Evolutionary conservation across 2,888 invertebrate genomes (phyloP).

Genomic region (Drosophila acutilabella): DNA sequence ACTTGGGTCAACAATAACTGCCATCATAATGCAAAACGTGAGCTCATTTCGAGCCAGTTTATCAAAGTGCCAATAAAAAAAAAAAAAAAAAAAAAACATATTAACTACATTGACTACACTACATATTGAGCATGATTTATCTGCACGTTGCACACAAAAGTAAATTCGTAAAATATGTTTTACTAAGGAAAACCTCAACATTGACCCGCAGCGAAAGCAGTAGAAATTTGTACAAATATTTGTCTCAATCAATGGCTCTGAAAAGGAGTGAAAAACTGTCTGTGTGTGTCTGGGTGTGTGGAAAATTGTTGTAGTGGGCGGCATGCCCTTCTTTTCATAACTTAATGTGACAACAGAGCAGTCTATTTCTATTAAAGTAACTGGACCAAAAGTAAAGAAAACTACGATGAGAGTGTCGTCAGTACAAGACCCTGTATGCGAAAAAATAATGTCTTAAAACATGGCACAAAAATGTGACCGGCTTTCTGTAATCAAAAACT

Average conservation of each 20-base stretch:
- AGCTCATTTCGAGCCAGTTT: constrained; percentile 59
- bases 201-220: constrained; percentile 43
- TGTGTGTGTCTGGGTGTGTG: constrained; percentile 1
- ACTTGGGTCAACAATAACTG: constrained; percentile 48
- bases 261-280: neutral
- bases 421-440: too few species aligned
- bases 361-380: constrained; percentile 66
- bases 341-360: constrained; percentile 62
- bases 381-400: constrained; percentile 39
- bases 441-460: too few species aligned
- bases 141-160: constrained; percentile 46
- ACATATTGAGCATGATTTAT: constrained; percentile 33
- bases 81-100: neutral
- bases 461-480: too few species aligned
- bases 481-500: too few species aligned
- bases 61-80: constrained; percentile 50
- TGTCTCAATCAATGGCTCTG: constrained; percentile 64
- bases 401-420: constrained; percentile 12
- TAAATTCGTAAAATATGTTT: constrained; percentile 67
- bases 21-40: constrained; percentile 64
- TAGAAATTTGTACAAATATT: constrained; percentile 72
- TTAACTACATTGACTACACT: constrained; percentile 10
- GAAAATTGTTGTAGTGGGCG: constrained; percentile 18
- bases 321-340: constrained; percentile 60
- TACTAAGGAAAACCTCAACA: constrained; percentile 52